Base-by-base conservation (phyloP, 2,888 invertebrate genomes). In the Pomacea canaliculata region DNA sequence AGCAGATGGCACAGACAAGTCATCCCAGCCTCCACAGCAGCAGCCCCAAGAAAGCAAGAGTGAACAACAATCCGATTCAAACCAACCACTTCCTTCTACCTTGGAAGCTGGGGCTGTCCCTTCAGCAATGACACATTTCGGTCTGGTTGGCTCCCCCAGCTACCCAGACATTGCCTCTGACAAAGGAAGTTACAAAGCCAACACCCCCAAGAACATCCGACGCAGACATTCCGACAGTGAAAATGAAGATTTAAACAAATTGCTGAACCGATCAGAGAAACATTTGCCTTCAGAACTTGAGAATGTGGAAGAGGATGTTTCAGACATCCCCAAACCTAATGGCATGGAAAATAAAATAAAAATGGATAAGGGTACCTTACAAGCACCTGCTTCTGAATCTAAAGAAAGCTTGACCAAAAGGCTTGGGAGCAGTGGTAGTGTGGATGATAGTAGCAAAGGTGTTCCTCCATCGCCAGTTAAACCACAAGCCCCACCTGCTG, bases 211-310 rank as follows among this genome's bases (percentile, higher is more conserved):
- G 78, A 85, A 87, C 60, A 83, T 89, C 74, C 82, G 89, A 51
- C 74, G 89, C 66, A 75, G 88, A 59, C 87, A 87, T 78, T 90
- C 90, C 0, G 88, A 89, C 73, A 86, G 88, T 76, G 89, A 88
- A 62, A 79, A 78, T 67, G 80, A 82, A 59, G 80, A 82, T 59
- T 56, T 80, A 68, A 77, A 78, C 75, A 82, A 77, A 68, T 73
- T 69, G 37, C 65, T 82, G 18, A 76, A 69, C n/a, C 18, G 74
- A 48, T 37, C 48, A 12, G 67, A 67, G 19, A 69, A 59, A 46
- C 68, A 27, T 12, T 46, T 37, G 19, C 18, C 48, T 46, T 19
- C 68, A 13, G 37, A 46, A 10, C 10, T 67, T 2, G 73, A 73
- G n/a, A 67, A 73, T 56, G 23, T 51, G 7, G 51, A 23, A 13